Evolutionary conservation across 1,140 invertebrate genomes (phyloP).

Genomic region (Manduca sexta): DNA sequence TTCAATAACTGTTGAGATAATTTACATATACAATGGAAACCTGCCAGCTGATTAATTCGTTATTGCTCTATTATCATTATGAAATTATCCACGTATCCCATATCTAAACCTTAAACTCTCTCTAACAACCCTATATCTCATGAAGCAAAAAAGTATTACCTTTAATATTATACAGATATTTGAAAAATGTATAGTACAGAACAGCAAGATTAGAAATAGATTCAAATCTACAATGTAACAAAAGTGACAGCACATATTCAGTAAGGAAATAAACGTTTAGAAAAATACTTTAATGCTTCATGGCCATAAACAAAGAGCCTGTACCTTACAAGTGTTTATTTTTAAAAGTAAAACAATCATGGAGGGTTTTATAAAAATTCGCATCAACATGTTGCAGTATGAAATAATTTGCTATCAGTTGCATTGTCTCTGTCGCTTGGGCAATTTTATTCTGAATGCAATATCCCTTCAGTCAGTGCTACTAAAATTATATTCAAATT

Average conservation of each 20-base stretch:
- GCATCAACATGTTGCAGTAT: slow-evolving; percentile 57
- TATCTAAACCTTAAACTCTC: slow-evolving; percentile 63
- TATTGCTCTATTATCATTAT: slow-evolving; percentile 44
- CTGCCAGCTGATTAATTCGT: slow-evolving; percentile 45
- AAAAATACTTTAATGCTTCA: slow-evolving; percentile 69
- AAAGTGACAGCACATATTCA: slow-evolving; percentile 19
- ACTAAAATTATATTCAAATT: slow-evolving; percentile 59
- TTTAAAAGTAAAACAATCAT: slow-evolving; percentile 3
- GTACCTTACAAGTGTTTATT: slow-evolving; percentile 46
- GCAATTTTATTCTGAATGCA: slow-evolving; percentile 33
- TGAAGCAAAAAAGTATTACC: slow-evolving; percentile 71
- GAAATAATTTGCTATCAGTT: slow-evolving; percentile 61
- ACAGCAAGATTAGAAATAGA: slow-evolving; percentile 59
- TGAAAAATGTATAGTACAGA: slow-evolving; percentile 56
- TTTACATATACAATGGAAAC: slow-evolving; percentile 37
- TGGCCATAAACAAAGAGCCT: slow-evolving; percentile 45
- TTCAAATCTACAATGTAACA: slow-evolving; percentile 65
- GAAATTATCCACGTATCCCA: slow-evolving; percentile 48
- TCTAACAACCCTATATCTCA: slow-evolving; percentile 66
- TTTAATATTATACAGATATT: slow-evolving; percentile 64
- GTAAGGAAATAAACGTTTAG: slow-evolving; percentile 25
- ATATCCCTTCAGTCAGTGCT: slow-evolving; percentile 42
- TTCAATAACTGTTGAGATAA: slow-evolving; percentile 8
- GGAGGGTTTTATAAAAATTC: slow-evolving; percentile 40
- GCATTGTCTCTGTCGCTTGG: slow-evolving; percentile 28